Base-by-base conservation (phyloP, 1,140 invertebrate species). In the Lasaia peninsularis region DNA sequence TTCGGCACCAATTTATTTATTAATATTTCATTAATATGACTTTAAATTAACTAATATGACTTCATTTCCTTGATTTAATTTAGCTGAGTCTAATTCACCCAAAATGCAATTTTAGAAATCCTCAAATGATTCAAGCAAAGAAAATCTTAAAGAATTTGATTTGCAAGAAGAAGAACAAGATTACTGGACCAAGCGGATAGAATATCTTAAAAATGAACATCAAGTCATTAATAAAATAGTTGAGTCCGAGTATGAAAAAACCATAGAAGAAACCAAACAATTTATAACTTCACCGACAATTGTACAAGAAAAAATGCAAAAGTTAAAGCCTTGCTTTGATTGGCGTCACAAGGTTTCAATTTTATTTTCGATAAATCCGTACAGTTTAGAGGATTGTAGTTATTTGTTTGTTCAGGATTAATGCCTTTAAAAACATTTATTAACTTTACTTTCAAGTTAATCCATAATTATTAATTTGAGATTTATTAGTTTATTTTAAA, bases 131-230 rank as follows among this genome's bases (percentile, higher is more conserved):
- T 20, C 71, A 10, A 44, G 62, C 28, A 71, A 72, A 58, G 75
- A 77, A n/a, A 67, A 11, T 20, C 55, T 62, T 18, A 69, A 68
- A 40, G 24, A 24, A 24, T 44, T 56, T 53, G 66, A 71, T 56
- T 33, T 61, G 28, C 66, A 62, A 20, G 73, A 75, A 59, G 66
- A 74, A 28, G 75, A 80, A 35, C 59, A 62, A 58, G 76, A 84
- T 60, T 87, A 87, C 54, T 86, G 84, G 84, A 52, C 69, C 32
- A 62, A 75, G 20, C 75, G 84, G 80, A 74, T 85, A 55, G 80
- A 85, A 33, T 62, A 58, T 58, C 55, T 87, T 2, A 84, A 75
- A 62, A 78, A 80, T 60, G 81, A 87, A 64, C 84, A 87, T 64
- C 67, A 76, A 58, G 24, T 68, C 21, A 85, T 87, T 11, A 82